A percentile compares a stretch with the other conserved stretches of the same genome.
Evolutionary conservation across 2,888 invertebrate genomes (phyloP).

Genomic region (Congeria kusceri): DNA sequence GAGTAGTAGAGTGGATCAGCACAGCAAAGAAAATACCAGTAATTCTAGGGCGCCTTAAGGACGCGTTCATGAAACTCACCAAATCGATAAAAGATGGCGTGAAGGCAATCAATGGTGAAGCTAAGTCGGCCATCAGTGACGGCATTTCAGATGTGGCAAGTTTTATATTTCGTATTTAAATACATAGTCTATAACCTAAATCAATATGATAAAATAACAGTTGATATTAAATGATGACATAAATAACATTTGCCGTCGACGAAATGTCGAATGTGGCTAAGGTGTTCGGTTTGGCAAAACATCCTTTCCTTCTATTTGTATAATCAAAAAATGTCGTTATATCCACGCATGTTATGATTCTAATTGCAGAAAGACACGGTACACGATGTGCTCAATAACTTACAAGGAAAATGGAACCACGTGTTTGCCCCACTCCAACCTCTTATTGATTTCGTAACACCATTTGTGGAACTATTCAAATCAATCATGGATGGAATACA

Average conservation of each 20-base stretch:
- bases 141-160: constrained; percentile 46
- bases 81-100: constrained; percentile 13
- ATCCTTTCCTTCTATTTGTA: no score
- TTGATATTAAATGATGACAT: no score
- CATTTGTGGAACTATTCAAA: constrained; percentile 61
- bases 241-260: no score
- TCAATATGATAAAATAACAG: no score
- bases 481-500: constrained; percentile 58
- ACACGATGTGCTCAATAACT: constrained; percentile 31
- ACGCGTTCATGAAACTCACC: constrained; percentile 35
- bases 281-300: no score
- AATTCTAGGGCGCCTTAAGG: constrained; percentile 35
- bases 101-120: constrained; percentile 7
- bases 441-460: constrained; percentile 45
- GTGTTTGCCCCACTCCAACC: constrained; percentile 40
- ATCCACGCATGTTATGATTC: no score
- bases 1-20: constrained; percentile 52
- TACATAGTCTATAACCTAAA: no score
- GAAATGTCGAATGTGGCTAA: no score
- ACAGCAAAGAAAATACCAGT: constrained; percentile 51
- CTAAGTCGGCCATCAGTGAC: constrained; percentile 38
- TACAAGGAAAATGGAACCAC: constrained; percentile 50
- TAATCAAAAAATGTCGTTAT: no score
- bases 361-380: constrained; percentile 42
- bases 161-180: background rate